Percentiles rank a stretch among this genome's conserved stretches.
phyloP scores from a whole-genome alignment of 2,113 vertebrate genomes.

The Ploceus nigricollis region DNA sequence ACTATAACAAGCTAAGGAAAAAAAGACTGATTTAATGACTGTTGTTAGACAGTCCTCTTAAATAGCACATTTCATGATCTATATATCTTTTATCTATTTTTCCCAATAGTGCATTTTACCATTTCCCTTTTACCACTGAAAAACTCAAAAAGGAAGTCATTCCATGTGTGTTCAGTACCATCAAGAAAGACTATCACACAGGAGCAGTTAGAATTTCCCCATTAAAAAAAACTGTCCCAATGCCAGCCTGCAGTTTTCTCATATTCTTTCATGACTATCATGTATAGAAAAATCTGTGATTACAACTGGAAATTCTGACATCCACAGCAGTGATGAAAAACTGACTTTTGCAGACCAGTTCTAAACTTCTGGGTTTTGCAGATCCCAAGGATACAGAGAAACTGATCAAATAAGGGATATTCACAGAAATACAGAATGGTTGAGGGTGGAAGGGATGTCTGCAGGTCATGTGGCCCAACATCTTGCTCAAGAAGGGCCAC shows the following conservation, averaged over 20 bases:
- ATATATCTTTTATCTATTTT: neutral
- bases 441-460: neutral
- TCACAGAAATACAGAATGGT: neutral
- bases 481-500: neutral
- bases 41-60: neutral
- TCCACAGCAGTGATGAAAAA: neutral
- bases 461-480: neutral
- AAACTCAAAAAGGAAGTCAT: neutral
- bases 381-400: neutral
- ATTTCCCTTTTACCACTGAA: neutral
- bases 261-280: neutral
- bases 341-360: neutral
- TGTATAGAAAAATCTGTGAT: neutral
- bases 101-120: neutral
- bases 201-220: neutral
- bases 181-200: neutral
- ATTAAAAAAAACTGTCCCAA: neutral
- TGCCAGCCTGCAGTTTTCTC: neutral
- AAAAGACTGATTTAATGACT: neutral
- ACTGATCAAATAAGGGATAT: neutral
- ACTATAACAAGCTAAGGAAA: neutral
- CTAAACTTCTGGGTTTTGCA: neutral
- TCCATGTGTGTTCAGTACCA: neutral
- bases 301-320: neutral
- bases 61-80: neutral